These are phyloP conservation scores for Panopea generosa DNA, from an alignment of 2,888 invertebrate genomes.

Conservation along the genomic window DNA sequence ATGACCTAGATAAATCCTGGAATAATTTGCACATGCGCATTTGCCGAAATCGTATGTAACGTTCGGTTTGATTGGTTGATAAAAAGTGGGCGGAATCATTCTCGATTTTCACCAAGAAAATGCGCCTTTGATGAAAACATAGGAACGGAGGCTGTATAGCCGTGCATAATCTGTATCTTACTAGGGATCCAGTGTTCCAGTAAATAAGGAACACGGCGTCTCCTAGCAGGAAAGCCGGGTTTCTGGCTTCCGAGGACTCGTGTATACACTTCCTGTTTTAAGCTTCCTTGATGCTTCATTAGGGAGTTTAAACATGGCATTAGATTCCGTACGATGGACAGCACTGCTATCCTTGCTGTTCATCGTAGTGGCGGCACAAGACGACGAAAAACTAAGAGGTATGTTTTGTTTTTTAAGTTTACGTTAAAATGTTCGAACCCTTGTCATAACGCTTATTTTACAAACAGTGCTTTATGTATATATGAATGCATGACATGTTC, in stretches of 20 bases:
- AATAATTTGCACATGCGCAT: slow-evolving; percentile 8
- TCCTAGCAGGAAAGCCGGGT: slow-evolving; percentile 63
- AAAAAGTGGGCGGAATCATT: slow-evolving; percentile 32
- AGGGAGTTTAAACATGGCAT: slow-evolving; percentile 58
- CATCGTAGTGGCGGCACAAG: slow-evolving; percentile 48
- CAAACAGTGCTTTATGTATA: too few species aligned
- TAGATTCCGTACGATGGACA: slow-evolving; percentile 64
- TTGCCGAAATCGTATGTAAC: slow-evolving; percentile 36
- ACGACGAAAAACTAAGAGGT: slow-evolving; percentile 24
- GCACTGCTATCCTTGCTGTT: slow-evolving; percentile 54
- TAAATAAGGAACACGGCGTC: slow-evolving; percentile 68
- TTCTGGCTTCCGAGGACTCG: slow-evolving; percentile 63
- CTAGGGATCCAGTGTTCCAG: slow-evolving; percentile 69
- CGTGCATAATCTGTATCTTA: slow-evolving; percentile 36
- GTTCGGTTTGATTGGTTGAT: slow-evolving; percentile 33
- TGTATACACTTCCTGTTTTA: slow-evolving; percentile 52
- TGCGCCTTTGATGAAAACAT: slow-evolving; percentile 18
- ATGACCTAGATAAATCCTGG: slow-evolving; percentile 33
- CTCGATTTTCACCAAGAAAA: slow-evolving; percentile 17
- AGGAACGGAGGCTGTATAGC: slow-evolving; percentile 53
- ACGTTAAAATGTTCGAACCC: too few species aligned
- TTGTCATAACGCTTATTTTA: too few species aligned
- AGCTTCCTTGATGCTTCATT: slow-evolving; percentile 61
- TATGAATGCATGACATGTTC: too few species aligned
- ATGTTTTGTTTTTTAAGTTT: slow-evolving; percentile 10